Evolutionary conservation across 35 echinoderm and acorn worm species (phyloP), one percentile per base, ranked within the genome.

Genomic region (Heliocidaris tuberculata): DNA sequence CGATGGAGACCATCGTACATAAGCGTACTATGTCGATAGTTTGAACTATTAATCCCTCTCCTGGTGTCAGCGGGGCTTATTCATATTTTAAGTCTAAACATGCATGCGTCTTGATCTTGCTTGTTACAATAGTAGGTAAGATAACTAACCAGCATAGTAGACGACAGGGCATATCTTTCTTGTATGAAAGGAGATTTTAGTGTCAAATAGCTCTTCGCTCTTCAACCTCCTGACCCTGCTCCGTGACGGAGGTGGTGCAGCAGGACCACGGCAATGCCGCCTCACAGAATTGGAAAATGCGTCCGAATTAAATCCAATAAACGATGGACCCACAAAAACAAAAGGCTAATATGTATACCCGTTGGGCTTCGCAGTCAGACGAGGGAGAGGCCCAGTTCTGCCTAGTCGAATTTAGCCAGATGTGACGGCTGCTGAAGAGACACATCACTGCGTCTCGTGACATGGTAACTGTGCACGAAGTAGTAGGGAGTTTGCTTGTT

Each of bases 291-390:
- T 89, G 87, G 87, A 32, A 89, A 89, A 89, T 48, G 87, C 87
- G 87, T 89, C 87, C 87, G 87, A 89, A 89, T 89, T 89, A 89
- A 89, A 48, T 89, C 87, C 87, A 89, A 89, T 89, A 89, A 89
- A 89, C 87, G 87, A 47, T 89, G 87, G 87, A 89, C 87, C 32
- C 31, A 48, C 87, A 89, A 89, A 89, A 89, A 89, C 87, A 89
- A 89, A 89, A 89, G 87, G 15, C 31, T 89, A 89, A 89, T 89
- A 89, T 89, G 87, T 89, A 89, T 89, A 89, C 87, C 87, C 87
- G 87, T 89, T 89, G 87, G 87, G 87, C 87, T 89, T 89, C 87
- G 29, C 87, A 48, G 87, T 9, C 87, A 89, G 87, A 32, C 87
- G 29, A 89, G 17, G 31, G 87, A 16, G 87, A 89, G 87, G 87